Conservation (phyloP, 2,888 invertebrate genomes). For the Xanthorhoe designata region DNA sequence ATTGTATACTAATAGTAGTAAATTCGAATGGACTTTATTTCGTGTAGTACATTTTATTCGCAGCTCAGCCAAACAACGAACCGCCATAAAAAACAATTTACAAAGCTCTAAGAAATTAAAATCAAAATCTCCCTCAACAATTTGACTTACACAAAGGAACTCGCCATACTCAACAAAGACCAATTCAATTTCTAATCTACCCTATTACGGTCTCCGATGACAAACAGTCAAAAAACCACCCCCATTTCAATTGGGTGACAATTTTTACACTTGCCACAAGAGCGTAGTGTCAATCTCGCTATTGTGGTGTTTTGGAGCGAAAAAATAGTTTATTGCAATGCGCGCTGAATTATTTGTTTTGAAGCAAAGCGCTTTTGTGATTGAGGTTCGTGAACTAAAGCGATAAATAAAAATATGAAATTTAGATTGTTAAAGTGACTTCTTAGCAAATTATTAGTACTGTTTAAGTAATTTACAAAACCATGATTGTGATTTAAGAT, state of each 20-base stretch:
- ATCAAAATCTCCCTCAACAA: neutral
- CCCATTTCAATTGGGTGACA: slow-evolving; percentile 55
- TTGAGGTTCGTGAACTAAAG: neutral
- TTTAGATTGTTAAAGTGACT: too few species aligned
- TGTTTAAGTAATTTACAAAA: too few species aligned
- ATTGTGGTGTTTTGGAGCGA: slow-evolving; percentile 74
- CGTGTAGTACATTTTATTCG: too few species aligned
- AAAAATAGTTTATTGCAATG: slow-evolving; percentile 67
- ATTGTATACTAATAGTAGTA: too few species aligned
- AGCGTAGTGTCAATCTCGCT: slow-evolving; percentile 70
- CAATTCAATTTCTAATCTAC: slow-evolving; percentile 27
- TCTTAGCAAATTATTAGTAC: too few species aligned
- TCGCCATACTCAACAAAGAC: slow-evolving; percentile 18
- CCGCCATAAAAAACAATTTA: neutral
- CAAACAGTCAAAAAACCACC: slow-evolving; percentile 44
- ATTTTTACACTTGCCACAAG: slow-evolving; percentile 69
- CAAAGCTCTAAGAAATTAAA: neutral
- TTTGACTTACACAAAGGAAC: slow-evolving; percentile 8
- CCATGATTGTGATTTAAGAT: too few species aligned
- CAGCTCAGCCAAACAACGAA: too few species aligned
- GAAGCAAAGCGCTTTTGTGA: slow-evolving; percentile 42
- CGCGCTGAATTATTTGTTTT: slow-evolving; percentile 45
- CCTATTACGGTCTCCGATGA: slow-evolving; percentile 33
- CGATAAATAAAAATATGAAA: neutral
- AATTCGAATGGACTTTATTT: too few species aligned